These are phyloP conservation scores for Cryptoblepharus egeriae DNA, from an alignment of 2,797 vertebrate species.

Conservation along the genomic window DNA sequence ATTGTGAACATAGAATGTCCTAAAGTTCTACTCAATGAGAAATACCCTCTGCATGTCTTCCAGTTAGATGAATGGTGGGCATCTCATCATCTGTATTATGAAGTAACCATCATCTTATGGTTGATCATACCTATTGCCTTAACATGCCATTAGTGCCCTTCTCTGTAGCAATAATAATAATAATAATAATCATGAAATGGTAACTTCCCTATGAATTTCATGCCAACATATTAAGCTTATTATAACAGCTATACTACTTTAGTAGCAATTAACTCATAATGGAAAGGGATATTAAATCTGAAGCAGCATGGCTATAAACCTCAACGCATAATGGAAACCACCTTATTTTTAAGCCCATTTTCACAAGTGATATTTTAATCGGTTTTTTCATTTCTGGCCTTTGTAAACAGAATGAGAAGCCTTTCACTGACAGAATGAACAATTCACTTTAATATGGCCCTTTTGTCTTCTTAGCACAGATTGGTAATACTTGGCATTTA, in stretches of 20 bases:
- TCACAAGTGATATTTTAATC: slow-evolving; percentile 3
- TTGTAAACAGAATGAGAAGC: not conserved
- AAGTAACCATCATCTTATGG: not conserved
- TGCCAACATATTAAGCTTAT: slow-evolving; percentile 52
- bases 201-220: slow-evolving; percentile 60
- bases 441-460: not conserved
- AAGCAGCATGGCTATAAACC: slow-evolving; percentile 68
- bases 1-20: no score
- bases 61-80: not conserved
- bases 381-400: not conserved
- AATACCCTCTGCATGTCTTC: no score
- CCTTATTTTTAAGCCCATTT: slow-evolving; percentile 36
- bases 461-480: not conserved
- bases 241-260: slow-evolving; percentile 63
- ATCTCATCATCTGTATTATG: not conserved
- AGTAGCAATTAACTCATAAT: slow-evolving; percentile 64
- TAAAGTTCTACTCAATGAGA: no score
- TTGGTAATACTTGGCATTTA: not conserved
- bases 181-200: slow-evolving; percentile 44
- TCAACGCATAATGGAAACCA: slow-evolving; percentile 56
- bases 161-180: slow-evolving; percentile 42
- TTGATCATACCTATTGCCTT: slow-evolving; percentile 25
- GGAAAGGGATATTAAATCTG: slow-evolving; percentile 64
- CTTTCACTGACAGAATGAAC: not conserved
- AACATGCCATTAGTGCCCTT: slow-evolving; percentile 38